Evolutionary conservation across 2,113 vertebrate species (phyloP), one percentile per base, ranked within the genome.

Genomic region (Dromaius novaehollandiae): DNA sequence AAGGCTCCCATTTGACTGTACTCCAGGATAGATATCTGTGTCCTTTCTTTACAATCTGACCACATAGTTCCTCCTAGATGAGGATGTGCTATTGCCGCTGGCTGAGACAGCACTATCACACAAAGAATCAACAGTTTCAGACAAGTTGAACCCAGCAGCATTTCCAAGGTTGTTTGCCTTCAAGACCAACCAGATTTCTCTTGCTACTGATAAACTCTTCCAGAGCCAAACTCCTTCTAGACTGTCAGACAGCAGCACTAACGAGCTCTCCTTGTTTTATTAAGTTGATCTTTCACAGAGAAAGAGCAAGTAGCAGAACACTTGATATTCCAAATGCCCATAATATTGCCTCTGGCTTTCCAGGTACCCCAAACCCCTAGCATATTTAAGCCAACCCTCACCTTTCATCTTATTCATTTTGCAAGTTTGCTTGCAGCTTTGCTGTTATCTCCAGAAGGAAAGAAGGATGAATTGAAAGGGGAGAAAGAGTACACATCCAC

Each of bases 81-180:
- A 42, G 11, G 0, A 17, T 0, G 6, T 14, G 18, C 16, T 3
- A 22, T 19, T 0, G 0, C 28, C 36, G 32, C 20, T 60, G 44
- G 38, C 66, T 60, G 12, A 55, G 60, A 11, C 40, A 66, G 6
- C 2, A 9, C 21, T 22, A 55, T 3, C n/a, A 14, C 51, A n/a
- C 48, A 32, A 28, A 28, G 34, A 64, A 71, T 38, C 11, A 75
- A 20, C n/a, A 65, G 11, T 17, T 80, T 70, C 63, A 88, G n/a
- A 28, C 38, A 61, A 2, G 25, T 38, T 17, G 10, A 81, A 28
- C 15, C 24, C 74, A 87, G 70, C 65, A 83, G 26, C 14, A 19
- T 81, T 90, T 70, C 63, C 44, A 77, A 69, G 53, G 48, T 8
- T 18, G 25, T 44, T 71, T n/a, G 25, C 8, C 61, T 51, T 81